phyloP scores from a whole-genome alignment of 2,797 vertebrate species.

The Pteropus rufus region DNA sequence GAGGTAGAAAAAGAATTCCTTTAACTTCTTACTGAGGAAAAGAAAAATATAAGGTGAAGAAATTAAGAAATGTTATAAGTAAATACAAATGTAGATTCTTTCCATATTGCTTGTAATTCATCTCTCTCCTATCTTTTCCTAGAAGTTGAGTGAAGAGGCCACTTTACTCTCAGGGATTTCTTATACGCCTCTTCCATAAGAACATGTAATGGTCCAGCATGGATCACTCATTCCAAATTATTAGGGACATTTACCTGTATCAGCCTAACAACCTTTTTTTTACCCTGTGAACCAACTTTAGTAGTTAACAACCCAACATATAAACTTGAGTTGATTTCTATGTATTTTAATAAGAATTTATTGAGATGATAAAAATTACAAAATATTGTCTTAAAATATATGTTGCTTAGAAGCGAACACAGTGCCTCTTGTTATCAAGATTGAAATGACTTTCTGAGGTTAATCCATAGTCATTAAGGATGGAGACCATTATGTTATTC shows the following conservation, averaged over 20 bases:
- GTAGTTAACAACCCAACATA: background rate
- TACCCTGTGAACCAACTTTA: background rate
- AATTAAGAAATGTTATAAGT: background rate
- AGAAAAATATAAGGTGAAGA: background rate
- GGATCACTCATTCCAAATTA: background rate
- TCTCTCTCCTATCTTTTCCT: background rate
- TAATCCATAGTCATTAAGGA: background rate
- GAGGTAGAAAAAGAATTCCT: constrained; percentile 14
- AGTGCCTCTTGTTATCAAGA: background rate
- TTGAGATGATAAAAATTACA: constrained; percentile 12
- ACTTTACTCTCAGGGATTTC: background rate
- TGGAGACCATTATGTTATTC: background rate
- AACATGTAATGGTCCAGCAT: background rate
- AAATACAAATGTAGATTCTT: background rate
- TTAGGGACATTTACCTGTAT: background rate
- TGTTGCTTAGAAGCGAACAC: background rate
- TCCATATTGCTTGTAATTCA: constrained; percentile 35
- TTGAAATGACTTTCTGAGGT: background rate
- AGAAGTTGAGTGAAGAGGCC: constrained; percentile 2
- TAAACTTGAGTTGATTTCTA: constrained; percentile 7
- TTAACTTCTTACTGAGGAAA: constrained; percentile 1
- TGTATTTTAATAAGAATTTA: constrained; percentile 42
- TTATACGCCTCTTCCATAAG: background rate
- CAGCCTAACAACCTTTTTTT: background rate
- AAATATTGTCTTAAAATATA: background rate